Conservation (phyloP, 2,797 vertebrate species). For the Pachyuromys duprasi region DNA sequence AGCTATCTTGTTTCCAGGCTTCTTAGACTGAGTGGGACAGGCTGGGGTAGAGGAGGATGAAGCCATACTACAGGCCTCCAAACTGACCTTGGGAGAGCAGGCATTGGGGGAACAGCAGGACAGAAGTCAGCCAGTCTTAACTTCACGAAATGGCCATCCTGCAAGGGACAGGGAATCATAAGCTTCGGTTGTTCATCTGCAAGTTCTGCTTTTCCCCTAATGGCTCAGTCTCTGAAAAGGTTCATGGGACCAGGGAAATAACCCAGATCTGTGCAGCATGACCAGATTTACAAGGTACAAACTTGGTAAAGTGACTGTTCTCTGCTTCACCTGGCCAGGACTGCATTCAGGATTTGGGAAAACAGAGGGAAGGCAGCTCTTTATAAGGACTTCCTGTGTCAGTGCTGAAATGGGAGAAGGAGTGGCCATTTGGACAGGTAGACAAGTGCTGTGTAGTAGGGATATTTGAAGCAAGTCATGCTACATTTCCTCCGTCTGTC, state of each 20-base stretch:
- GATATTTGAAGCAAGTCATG: not conserved
- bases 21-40: slow-evolving; percentile 56
- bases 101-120: slow-evolving; percentile 42
- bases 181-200: not conserved
- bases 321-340: not conserved
- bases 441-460: not conserved
- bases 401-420: slow-evolving; percentile 11
- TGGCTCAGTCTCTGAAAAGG: not conserved
- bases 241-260: not conserved
- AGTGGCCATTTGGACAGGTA: not conserved
- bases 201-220: not conserved
- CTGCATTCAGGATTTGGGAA: not conserved
- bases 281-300: slow-evolving; percentile 42
- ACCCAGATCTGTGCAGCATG: not conserved
- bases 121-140: not conserved
- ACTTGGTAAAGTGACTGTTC: not conserved
- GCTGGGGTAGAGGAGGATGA: slow-evolving; percentile 62
- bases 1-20: slow-evolving; percentile 73
- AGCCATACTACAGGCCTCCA: slow-evolving; percentile 62
- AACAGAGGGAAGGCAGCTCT: not conserved
- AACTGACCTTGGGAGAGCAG: slow-evolving; percentile 38
- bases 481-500: not conserved
- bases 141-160: slow-evolving; percentile 70
- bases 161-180: slow-evolving; percentile 30
- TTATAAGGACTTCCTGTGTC: not conserved